Base-by-base conservation (phyloP, 1,140 invertebrate genomes). In the Aphelenchoides besseyi region DNA sequence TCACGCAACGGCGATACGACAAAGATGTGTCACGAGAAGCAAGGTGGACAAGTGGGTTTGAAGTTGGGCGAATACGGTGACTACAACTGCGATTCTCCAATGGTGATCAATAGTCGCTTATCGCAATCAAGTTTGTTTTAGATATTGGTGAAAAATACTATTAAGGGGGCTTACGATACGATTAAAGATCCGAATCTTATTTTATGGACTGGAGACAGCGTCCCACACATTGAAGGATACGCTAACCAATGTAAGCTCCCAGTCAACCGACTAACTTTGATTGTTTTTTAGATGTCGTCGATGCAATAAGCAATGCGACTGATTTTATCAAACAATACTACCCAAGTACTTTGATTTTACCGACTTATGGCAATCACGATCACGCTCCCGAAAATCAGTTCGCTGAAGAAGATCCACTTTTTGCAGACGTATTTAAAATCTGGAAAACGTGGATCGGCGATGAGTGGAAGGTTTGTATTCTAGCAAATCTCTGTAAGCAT, bases 151-250 rank as follows among this genome's bases (percentile, higher is more conserved):
- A 37, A 77, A 57, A 63, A 68, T 32, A 69, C 76, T 16, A 28
- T 81, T 1, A 29, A 71, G 35, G 68, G 69, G n/a, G 78, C 79
- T 12, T 29, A 35, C 23, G 52, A 71, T 3, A 57, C 66, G 30
- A 16, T 83, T 30, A 63, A 77, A 29, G 63, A 74, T 32, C 79
- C 79, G 0, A 76, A 82, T 67, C 69, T 73, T 33, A 70, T 82
- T 16, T 55, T 82, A 35, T 82, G 81, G 81, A 82, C 81, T n/a
- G 81, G 81, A 2, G 81, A 82, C 55, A 79, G 77, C 57, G 79
- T 80, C 3, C 75, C 81, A 2, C 81, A 82, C 57, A 76, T 79
- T 30, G 78, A 77, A 2, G 61, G 70, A 29, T 83, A 82, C 61
- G 64, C 41, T 12, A 33, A 61, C 30, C 41, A 75, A 37, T 74